phyloP scores from a whole-genome alignment of 2,888 invertebrate species.

The Adelognathus sp. region DNA sequence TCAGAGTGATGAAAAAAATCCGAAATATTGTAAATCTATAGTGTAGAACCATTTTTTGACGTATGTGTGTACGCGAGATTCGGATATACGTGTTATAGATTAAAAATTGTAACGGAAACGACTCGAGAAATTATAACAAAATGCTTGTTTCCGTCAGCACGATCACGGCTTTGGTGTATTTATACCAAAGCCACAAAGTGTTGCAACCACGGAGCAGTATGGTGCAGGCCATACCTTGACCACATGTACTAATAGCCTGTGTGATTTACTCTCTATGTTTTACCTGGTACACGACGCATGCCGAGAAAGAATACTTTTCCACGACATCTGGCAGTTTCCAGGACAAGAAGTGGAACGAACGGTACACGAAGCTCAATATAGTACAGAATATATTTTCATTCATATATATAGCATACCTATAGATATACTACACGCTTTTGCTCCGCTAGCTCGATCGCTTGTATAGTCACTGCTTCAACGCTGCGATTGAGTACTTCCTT shows the following conservation, averaged over 20 bases:
- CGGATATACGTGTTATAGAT: no score
- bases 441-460: conserved; percentile 18
- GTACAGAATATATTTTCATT: neutral
- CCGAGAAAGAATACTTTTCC: conserved; percentile 4
- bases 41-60: no score
- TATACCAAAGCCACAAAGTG: no score
- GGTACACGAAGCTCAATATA: conserved; percentile 15
- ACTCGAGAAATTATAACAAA: no score
- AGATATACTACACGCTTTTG: conserved; percentile 15
- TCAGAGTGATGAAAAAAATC: neutral
- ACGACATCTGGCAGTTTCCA: conserved; percentile 1
- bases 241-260: no score
- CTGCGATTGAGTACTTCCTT: conserved; percentile 51
- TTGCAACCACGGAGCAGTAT: no score
- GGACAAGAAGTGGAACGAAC: neutral
- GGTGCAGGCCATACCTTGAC: neutral
- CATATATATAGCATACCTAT: neutral
- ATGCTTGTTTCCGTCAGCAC: no score
- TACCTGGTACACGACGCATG: neutral
- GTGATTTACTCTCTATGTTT: neutral
- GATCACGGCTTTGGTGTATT: no score
- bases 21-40: no score
- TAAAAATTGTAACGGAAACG: no score
- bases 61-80: no score
- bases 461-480: conserved; percentile 23